Conservation (phyloP, 2,797 vertebrate species). For the Carapus acus region DNA sequence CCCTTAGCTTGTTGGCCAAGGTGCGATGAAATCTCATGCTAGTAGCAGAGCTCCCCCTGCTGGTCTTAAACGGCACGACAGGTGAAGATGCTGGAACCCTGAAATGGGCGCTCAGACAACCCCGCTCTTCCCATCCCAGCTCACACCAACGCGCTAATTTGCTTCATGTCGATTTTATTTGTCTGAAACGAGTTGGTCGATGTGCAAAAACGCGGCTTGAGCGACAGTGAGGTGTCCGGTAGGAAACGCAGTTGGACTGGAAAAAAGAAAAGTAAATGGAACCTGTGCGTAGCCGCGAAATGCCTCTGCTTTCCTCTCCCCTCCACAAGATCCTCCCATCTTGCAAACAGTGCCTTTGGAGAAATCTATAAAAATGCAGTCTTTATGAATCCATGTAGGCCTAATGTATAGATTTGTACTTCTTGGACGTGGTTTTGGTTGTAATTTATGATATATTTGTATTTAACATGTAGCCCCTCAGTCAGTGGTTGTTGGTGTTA, state of each 20-base stretch:
- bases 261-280: too few relatives aligned
- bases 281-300: slow-evolving; percentile 60
- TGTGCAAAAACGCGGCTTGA: slow-evolving; percentile 48
- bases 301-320: slow-evolving; percentile 57
- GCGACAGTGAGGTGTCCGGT: slow-evolving; percentile 23
- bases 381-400: slow-evolving; percentile 69
- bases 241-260: slow-evolving; percentile 40
- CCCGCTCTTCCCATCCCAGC: slow-evolving; percentile 25
- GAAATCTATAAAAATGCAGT: slow-evolving; percentile 74
- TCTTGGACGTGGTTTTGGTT: slow-evolving; percentile 46
- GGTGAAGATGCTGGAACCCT: slow-evolving; percentile 57
- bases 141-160: slow-evolving; percentile 31
- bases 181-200: slow-evolving; percentile 37
- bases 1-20: slow-evolving; percentile 32
- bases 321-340: slow-evolving; percentile 45
- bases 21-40: slow-evolving; percentile 28
- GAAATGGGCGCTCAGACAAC: slow-evolving; percentile 39
- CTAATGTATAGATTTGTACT: slow-evolving; percentile 74
- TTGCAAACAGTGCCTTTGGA: slow-evolving; percentile 78
- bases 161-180: slow-evolving; percentile 37
- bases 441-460: slow-evolving; percentile 67
- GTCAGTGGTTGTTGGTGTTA: slow-evolving; percentile 48
- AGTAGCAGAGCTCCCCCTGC: slow-evolving; percentile 50
- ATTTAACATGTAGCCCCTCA: slow-evolving; percentile 57
- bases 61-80: slow-evolving; percentile 53